Evolutionary conservation across 2,888 invertebrate species (phyloP).

Genomic region (Graphium colonna): DNA sequence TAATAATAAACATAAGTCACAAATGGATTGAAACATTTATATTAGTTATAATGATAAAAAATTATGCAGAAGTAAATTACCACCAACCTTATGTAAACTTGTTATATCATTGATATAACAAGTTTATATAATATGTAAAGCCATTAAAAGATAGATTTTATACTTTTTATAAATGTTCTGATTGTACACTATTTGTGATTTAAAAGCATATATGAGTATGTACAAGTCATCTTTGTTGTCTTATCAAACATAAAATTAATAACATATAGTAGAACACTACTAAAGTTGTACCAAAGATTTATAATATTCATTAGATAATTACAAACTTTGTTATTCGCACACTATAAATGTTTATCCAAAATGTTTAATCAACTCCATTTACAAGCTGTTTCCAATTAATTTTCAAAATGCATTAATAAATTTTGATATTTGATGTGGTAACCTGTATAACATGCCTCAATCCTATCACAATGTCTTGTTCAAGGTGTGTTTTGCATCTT

Average conservation of each 20-base stretch:
- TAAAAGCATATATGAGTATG: not conserved
- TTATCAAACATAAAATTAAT: not conserved
- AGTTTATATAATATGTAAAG: no score
- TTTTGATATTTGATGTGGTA: conserved; percentile 45
- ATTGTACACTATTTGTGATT: not conserved
- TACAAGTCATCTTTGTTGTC: not conserved
- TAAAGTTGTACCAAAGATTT: conserved; percentile 21
- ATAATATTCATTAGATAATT: conserved; percentile 8
- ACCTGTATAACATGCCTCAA: no score
- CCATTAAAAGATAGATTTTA: not conserved
- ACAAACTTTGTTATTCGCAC: conserved; percentile 24
- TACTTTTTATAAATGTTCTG: not conserved
- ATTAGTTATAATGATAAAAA: no score
- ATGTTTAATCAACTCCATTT: not conserved
- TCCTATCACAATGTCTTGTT: no score
- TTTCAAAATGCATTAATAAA: conserved; percentile 36
- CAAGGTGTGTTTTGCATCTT: no score
- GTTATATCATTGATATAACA: no score
- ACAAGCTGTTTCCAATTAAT: not conserved
- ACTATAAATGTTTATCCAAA: conserved; percentile 30
- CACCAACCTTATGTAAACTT: no score
- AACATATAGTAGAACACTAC: not conserved
- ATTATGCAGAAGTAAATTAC: no score
- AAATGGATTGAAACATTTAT: conserved; percentile 1
- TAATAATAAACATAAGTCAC: conserved; percentile 2